Evolutionary conservation across 2,888 invertebrate genomes (phyloP), one percentile per base, ranked within the genome.

Genomic region (Parnassius mnemosyne): DNA sequence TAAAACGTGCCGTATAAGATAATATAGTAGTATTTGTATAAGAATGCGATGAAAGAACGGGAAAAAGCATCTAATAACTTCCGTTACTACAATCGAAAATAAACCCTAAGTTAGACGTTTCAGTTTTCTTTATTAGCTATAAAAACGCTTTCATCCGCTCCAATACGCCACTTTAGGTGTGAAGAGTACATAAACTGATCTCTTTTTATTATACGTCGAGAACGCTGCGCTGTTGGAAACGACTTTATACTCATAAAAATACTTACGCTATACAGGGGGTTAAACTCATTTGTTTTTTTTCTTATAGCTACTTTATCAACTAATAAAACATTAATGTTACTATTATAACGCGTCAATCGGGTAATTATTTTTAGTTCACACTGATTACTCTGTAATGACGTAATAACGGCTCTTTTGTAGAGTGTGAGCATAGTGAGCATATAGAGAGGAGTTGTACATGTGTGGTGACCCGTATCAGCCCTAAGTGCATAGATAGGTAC

Each of bases 191-290:
- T 34, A 34, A 34, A 55, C 25, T 12, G 44, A 44, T 50, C 46
- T 54, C 65, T 75, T 79, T 84, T 84, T 83, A 85, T 76, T 77
- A 34, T 5, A 76, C 72, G 75, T 73, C 70, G 66, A 69, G 65
- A 64, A 68, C 69, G 74, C 75, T 79, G 68, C 69, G 74, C 75
- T 79, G 66, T 77, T 76, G 69, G 65, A 69, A 71, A 72, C 70
- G 70, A 72, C 70, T 74, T 74, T 73, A 73, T 73, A 61, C 56
- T 34, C 34, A 55, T 53, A 43, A 42, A 47, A 13, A 46, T 43
- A 46, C 53, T 34, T 13, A 16, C 34, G 16, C 43, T 44, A 12
- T 44, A 58, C 51, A 52, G 47, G 56, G 47, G 56, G 55, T 60
- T 59, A 63, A 60, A 60, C 46, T 63, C 56, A 52, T 60, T 60